Base-by-base conservation (phyloP, 2,113 vertebrate species). In the Dromaius novaehollandiae region DNA sequence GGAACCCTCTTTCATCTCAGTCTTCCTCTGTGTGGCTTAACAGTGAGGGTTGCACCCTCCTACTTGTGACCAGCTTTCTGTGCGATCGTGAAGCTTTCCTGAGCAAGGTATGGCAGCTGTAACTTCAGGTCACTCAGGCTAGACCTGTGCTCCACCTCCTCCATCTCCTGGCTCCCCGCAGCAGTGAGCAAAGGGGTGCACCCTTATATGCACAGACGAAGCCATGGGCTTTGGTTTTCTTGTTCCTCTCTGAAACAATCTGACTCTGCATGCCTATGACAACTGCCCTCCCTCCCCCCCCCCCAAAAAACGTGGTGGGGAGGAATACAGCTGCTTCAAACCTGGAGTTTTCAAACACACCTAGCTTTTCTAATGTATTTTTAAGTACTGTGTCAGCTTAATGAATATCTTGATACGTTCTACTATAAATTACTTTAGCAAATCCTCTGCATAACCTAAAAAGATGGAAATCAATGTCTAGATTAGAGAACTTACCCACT, bases 391-490 rank as follows among this genome's bases (percentile, higher is more conserved):
- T 73, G 44, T 63, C 80, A 76, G 46, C 32, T 66, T 74, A 66
- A 80, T 63, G 26, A 79, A 66, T 61, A 13, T 81, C 86, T 90
- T 69, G 83, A 25, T 64, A 16, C 2, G 1, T 77, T 65, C 51
- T 69, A 51, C 53, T 87, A 46, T 87, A 46, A 82, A 93, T 84
- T 84, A 91, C 71, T 24, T 80, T 40, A 77, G 64, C 83, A 96
- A 97, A 74, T 55, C 7, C 30, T 76, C 44, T 42, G 20, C 75
- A n/a, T 68, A 40, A 75, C 53, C 77, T 69, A 26, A 82, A 87
- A 94, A 71, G 61, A 64, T 71, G 50, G 85, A 96, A 95, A 74
- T 94, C 65, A 92, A 42, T 89, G 86, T 82, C 65, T 70, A 70
- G 82, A 46, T 58, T 32, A 48, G 74, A 83, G 79, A 77, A 95